These are phyloP conservation scores for Agriopis leucophaearia DNA, from an alignment of 2,888 invertebrate species.

Conservation along the genomic window DNA sequence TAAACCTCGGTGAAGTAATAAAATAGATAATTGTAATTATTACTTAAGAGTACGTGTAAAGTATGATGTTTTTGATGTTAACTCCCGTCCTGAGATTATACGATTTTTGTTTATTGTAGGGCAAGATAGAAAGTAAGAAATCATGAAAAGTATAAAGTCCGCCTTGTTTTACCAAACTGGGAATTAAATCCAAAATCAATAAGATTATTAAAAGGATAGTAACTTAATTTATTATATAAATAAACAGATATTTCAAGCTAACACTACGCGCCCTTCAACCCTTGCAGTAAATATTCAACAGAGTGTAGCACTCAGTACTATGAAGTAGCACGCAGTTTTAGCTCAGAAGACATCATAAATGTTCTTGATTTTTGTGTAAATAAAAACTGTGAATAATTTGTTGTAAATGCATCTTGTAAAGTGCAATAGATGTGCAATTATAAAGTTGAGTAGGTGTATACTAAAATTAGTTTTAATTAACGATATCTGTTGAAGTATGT, in stretches of 20 bases:
- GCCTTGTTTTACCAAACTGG: conserved; percentile 30
- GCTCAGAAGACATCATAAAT: background rate
- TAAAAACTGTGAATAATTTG: conserved; percentile 82
- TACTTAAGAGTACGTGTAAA: conserved; percentile 61
- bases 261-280: background rate
- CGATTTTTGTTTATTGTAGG: conserved; percentile 60
- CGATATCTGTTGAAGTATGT: conserved; percentile 74
- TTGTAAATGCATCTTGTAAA: conserved; percentile 86
- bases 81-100: conserved; percentile 82
- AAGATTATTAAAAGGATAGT: conserved; percentile 2
- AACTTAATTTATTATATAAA: conserved; percentile 22
- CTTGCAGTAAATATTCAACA: background rate
- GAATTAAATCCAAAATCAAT: conserved; percentile 18
- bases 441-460: conserved; percentile 84
- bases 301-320: background rate
- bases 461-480: conserved; percentile 65
- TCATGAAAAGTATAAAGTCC: conserved; percentile 17
- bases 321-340: background rate
- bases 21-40: conserved; percentile 41
- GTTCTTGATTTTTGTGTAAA: conserved; percentile 58
- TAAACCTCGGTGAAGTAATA: conserved; percentile 55
- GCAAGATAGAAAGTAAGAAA: conserved; percentile 22
- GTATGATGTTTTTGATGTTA: conserved; percentile 64
- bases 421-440: conserved; percentile 85
- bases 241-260: background rate